Evolutionary conservation across 2,797 vertebrate species (phyloP).

Genomic region (Sciurus carolinensis): DNA sequence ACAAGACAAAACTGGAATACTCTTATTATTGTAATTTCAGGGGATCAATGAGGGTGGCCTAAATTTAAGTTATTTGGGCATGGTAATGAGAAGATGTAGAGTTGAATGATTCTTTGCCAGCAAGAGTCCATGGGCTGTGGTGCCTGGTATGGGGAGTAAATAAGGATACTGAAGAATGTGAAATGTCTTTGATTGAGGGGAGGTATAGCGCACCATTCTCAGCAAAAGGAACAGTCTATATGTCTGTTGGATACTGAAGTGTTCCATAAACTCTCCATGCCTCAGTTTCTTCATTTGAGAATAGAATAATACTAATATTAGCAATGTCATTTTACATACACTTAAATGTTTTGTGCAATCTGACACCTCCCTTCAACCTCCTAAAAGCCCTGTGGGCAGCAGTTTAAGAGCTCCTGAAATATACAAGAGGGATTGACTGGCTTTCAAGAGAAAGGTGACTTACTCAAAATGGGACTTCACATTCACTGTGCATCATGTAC

Average conservation of each 20-base stretch:
- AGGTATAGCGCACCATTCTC: not conserved
- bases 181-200: not conserved
- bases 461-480: not conserved
- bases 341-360: constrained; percentile 31
- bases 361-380: not conserved
- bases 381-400: not conserved
- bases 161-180: no score
- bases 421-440: not conserved
- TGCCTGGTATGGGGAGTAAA: not conserved
- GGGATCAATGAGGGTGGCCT: not conserved
- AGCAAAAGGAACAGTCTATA: not conserved
- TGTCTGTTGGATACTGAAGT: not conserved
- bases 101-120: not conserved
- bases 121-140: not conserved
- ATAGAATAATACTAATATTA: not conserved
- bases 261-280: not conserved
- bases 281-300: constrained; percentile 2
- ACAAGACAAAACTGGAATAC: not conserved
- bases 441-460: constrained; percentile 44
- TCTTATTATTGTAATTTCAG: not conserved
- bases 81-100: not conserved
- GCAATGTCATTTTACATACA: not conserved
- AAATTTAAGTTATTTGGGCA: not conserved
- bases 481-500: constrained; percentile 32
- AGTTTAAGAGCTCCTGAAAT: not conserved